Evolutionary conservation across 2,797 vertebrate genomes (phyloP).

Genomic region (Onychomys leucogaster): DNA sequence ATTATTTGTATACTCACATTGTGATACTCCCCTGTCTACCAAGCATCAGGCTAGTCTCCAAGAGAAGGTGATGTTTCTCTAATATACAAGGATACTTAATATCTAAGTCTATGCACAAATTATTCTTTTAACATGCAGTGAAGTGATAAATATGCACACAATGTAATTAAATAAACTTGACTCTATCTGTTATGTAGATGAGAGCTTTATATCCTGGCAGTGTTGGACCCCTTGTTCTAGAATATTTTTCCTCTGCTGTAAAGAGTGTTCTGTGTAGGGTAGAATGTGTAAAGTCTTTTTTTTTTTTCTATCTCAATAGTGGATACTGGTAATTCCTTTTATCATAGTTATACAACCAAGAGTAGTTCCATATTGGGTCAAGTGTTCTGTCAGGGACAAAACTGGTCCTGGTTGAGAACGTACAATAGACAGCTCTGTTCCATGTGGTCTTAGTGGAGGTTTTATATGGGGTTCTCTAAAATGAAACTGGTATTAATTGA

Average conservation of each 20-base stretch:
- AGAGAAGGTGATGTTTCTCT: neutral
- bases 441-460: too few species aligned
- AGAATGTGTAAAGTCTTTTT: neutral
- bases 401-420: neutral
- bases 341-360: neutral
- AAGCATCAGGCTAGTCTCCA: neutral
- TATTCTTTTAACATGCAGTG: neutral
- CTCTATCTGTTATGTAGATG: neutral
- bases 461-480: neutral
- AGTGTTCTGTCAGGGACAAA: neutral
- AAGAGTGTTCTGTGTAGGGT: accelerated
- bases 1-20: neutral
- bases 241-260: neutral
- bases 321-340: neutral
- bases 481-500: neutral
- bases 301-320: neutral
- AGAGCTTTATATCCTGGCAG: neutral
- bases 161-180: neutral
- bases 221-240: neutral
- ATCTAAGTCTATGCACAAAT: neutral
- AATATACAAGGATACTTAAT: neutral
- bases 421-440: neutral
- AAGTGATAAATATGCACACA: neutral
- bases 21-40: accelerated
- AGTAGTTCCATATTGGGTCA: neutral